These are phyloP conservation scores for Microhierax caerulescens DNA, from an alignment of 2,797 vertebrate genomes.

Conservation along the genomic window DNA sequence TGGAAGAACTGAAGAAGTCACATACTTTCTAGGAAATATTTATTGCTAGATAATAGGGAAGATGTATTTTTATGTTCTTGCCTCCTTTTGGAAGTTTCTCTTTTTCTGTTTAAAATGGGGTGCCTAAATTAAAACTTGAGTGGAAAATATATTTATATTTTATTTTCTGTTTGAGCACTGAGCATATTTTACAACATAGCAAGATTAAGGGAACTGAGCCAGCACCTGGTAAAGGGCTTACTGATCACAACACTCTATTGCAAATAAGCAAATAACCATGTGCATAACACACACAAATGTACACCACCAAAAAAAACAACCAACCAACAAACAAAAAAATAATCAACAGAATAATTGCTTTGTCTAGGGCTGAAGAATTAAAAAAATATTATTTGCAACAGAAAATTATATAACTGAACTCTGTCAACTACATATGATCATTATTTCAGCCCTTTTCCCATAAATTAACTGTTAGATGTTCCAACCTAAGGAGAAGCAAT, in stretches of 20 bases:
- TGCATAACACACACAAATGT: neutral
- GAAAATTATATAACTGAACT: neutral
- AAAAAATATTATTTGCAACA: neutral
- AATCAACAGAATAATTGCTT: fast-evolving
- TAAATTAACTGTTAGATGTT: neutral
- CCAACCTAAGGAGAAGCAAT: neutral
- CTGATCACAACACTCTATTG: neutral
- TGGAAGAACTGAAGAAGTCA: neutral
- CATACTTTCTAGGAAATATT: neutral
- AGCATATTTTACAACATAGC: neutral
- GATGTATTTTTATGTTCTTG: neutral
- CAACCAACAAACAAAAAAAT: neutral
- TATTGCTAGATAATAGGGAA: neutral
- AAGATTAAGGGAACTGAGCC: neutral
- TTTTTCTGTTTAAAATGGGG: neutral
- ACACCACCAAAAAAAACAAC: neutral
- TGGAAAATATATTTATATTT: neutral
- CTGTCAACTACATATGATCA: neutral
- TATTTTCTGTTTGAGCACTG: neutral
- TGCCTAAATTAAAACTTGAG: neutral
- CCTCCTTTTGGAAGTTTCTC: neutral
- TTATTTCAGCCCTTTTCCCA: neutral
- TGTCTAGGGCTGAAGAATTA: neutral
- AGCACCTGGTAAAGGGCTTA: neutral
- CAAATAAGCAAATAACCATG: neutral